Percentiles rank a stretch among this genome's conserved stretches.
These are phyloP conservation scores for Siphlonurus alternatus DNA, from an alignment of 2,888 invertebrate species.

Conservation along the genomic window DNA sequence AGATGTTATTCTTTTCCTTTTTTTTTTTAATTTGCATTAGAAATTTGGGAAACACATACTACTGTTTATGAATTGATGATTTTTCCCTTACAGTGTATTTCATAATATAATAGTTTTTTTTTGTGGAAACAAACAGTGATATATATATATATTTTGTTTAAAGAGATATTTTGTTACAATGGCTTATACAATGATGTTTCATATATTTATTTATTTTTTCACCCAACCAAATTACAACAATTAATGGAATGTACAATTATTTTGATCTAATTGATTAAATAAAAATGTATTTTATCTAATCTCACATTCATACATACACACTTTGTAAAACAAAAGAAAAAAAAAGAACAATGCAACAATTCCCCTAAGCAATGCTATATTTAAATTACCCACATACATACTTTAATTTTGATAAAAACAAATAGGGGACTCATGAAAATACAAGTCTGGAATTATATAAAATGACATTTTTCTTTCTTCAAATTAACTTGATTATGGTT, in stretches of 20 bases:
- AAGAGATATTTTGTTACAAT: not conserved
- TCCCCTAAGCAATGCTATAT: not conserved
- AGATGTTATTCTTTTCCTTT: not conserved
- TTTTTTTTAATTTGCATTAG: not conserved
- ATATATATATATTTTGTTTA: not conserved
- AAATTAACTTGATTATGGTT: too few species aligned
- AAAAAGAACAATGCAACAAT: slow-evolving; percentile 1
- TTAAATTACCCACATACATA: not conserved
- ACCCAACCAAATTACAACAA: not conserved
- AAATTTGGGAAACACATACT: not conserved
- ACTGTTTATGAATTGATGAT: not conserved
- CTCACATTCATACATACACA: not conserved
- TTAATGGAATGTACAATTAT: not conserved
- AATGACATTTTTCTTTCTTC: too few species aligned
- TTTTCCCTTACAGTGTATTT: not conserved
- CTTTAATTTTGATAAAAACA: not conserved
- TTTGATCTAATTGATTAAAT: not conserved
- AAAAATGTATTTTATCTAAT: not conserved
- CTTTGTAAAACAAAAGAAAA: not conserved
- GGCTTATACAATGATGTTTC: not conserved
- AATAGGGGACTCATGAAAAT: not conserved
- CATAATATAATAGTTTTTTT: not conserved
- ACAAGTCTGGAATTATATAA: too few species aligned
- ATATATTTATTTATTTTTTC: not conserved
- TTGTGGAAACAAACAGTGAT: not conserved